A percentile compares a stretch with the other conserved stretches of the same genome.
phyloP scores from a whole-genome alignment of 1,140 invertebrate genomes.

The Pemphigus obesinymphae region DNA sequence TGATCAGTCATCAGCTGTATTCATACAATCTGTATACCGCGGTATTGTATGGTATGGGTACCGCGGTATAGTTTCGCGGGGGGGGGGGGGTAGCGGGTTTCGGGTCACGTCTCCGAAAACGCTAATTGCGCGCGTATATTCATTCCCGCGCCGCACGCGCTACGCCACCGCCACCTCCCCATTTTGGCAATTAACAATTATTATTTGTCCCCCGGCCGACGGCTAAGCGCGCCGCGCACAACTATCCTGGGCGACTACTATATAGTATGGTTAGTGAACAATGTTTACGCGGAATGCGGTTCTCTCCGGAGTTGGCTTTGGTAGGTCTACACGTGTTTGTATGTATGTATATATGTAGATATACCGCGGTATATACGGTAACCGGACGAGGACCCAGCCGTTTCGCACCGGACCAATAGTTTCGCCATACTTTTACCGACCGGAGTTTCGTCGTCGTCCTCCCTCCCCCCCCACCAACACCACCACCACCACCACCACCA shows the following conservation, averaged over 20 bases:
- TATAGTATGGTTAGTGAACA: slow-evolving; percentile 23
- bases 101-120: neutral
- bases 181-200: slow-evolving; percentile 2
- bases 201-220: neutral
- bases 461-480: too few relatives aligned
- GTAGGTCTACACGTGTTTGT: too few relatives aligned
- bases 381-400: neutral
- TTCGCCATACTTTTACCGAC: neutral
- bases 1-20: too few relatives aligned
- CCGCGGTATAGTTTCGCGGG: neutral
- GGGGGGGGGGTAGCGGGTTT: too few relatives aligned
- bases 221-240: neutral
- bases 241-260: neutral
- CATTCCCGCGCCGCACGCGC: too few relatives aligned
- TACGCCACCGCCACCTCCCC: neutral
- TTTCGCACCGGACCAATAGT: neutral
- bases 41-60: too few relatives aligned
- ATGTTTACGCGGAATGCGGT: slow-evolving; percentile 14
- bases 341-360: too few relatives aligned
- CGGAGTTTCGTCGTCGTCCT: neutral
- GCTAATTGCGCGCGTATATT: neutral
- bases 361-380: neutral
- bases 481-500: too few relatives aligned
- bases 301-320: neutral
- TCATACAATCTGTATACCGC: too few relatives aligned